These are phyloP conservation scores for Centropyge bicolor DNA, from an alignment of 2,797 vertebrate species.

Conservation along the genomic window DNA sequence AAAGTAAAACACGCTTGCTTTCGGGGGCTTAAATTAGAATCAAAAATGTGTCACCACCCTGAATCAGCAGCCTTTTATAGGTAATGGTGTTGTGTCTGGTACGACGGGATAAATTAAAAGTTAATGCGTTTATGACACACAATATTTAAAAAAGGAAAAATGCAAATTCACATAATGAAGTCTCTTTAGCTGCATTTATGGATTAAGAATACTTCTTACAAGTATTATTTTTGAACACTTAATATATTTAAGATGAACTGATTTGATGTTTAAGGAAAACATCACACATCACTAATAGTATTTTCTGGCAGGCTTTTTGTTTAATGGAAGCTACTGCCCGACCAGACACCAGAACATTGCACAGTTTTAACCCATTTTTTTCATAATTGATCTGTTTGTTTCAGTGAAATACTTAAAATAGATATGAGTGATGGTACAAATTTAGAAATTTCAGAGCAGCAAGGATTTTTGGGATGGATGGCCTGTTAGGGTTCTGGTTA, in stretches of 20 bases:
- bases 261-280: neutral
- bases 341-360: neutral
- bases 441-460: neutral
- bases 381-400: neutral
- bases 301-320: neutral
- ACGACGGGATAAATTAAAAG: neutral
- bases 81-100: neutral
- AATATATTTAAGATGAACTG: neutral
- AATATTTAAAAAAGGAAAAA: neutral
- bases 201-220: neutral
- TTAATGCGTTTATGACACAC: neutral
- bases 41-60: neutral
- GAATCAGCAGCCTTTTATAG: neutral
- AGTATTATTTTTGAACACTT: neutral
- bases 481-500: neutral
- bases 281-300: neutral
- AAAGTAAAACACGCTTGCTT: constrained; percentile 15
- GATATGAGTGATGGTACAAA: neutral
- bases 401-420: neutral
- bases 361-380: neutral
- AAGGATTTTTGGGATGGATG: neutral
- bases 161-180: neutral
- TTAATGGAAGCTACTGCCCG: neutral
- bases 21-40: neutral
- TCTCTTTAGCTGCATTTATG: neutral